Base-by-base conservation (phyloP, 2,113 vertebrate species). In the Clinocottus analis region DNA sequence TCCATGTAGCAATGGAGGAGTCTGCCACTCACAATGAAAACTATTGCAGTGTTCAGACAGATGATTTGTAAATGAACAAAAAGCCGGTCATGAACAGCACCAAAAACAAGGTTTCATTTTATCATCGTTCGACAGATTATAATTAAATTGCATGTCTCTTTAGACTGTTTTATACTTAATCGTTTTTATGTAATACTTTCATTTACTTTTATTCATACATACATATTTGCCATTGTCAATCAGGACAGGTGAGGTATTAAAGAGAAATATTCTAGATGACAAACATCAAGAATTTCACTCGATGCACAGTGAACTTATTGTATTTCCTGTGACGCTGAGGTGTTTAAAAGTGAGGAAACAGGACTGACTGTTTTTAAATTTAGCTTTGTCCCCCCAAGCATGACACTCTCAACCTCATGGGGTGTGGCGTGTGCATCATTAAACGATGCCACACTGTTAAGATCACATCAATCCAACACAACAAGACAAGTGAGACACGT, bases 401-500 rank as follows among this genome's bases (percentile, higher is more conserved):
- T 31, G 63, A 58, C 29, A 65, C 41, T 23, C 55, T 29, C 4
- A 31, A 33, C 65, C 53, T 62, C 51, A 10, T 21, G 3, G 70
- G 21, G 7, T 43, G 79, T 74, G 47, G 41, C 14, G 39, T 17
- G 33, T 62, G 56, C 33, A 39, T 73, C 70, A 35, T 51, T 79
- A 60, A 80, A 75, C 7, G 4, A 31, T 73, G 72, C 70, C 68
- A 53, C 82, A 65, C 43, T 72, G 53, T 71, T 69, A 59, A 62
- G 58, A 68, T 45, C 62, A 73, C 73, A 75, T 86, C 80, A 84
- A 63, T 82, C 68, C 51, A 43, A 72, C 80, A 56, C 81, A 70
- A 84, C 78, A 88, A 55, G 68, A 74, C 83, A 80, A 72, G 77
- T 77, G 61, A 85, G 81, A 77, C 53, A 11, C 74, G 66, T 80